These are phyloP conservation scores for Tursiops truncatus DNA, from an alignment of 2,113 vertebrate genomes.

Conservation along the genomic window DNA sequence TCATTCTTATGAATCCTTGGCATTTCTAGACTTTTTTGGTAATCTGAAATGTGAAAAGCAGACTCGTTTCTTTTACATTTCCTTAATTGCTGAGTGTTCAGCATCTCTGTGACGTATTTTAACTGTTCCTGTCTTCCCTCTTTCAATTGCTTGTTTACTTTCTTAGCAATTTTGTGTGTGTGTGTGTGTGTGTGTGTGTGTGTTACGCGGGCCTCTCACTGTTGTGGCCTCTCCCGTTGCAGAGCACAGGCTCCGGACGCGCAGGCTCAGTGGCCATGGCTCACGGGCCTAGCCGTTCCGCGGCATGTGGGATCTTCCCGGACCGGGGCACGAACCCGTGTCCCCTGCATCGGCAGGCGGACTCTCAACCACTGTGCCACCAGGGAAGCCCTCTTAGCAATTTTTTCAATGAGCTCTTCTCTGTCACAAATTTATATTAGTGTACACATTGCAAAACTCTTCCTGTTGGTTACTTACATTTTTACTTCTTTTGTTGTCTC, in stretches of 20 bases:
- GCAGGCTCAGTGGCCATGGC: too few species aligned
- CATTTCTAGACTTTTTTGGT: not conserved
- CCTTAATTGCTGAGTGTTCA: not conserved
- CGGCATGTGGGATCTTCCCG: too few species aligned
- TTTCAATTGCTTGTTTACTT: not conserved
- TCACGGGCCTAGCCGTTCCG: fast-evolving
- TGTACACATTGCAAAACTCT: not conserved
- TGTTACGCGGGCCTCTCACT: too few species aligned
- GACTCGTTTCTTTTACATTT: not conserved
- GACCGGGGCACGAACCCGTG: too few species aligned
- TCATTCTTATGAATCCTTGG: not conserved
- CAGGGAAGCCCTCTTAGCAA: too few species aligned
- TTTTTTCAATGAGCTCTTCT: not conserved
- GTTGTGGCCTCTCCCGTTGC: too few species aligned
- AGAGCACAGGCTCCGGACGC: too few species aligned
- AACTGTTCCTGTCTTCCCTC: not conserved
- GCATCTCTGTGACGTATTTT: not conserved
- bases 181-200: too few species aligned
- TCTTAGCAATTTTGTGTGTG: not conserved
- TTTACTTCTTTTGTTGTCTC: not conserved
- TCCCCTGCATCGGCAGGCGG: too few species aligned
- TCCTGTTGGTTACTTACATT: not conserved
- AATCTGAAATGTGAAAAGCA: not conserved
- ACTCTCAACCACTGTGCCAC: too few species aligned
- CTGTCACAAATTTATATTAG: not conserved